Conservation (phyloP, 2,888 invertebrate species). For the Pherbina coryleti region DNA sequence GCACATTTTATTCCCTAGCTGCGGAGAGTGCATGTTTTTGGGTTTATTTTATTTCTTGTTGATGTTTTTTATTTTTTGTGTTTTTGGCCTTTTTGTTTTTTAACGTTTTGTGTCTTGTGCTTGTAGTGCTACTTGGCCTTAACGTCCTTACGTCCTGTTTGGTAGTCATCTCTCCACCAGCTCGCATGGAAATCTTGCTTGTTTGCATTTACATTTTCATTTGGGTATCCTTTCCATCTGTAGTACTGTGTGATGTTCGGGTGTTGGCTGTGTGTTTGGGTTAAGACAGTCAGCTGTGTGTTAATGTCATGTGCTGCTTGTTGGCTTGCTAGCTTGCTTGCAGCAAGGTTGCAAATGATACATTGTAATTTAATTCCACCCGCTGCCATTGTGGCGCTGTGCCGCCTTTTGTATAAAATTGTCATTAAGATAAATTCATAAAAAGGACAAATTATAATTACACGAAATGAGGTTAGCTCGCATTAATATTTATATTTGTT, state of each 20-base stretch:
- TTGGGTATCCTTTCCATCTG: slow-evolving; percentile 17
- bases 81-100: neutral
- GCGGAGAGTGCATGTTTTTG: neutral
- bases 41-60: neutral
- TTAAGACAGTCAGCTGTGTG: neutral
- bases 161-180: neutral
- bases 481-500: neutral
- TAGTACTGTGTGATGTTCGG: neutral
- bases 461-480: slow-evolving; percentile 23
- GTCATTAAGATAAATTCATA: slow-evolving; percentile 27
- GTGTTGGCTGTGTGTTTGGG: neutral
- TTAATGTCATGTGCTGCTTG: slow-evolving; percentile 4
- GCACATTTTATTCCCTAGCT: slow-evolving; percentile 25
- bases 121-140: neutral
- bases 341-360: slow-evolving; percentile 35
- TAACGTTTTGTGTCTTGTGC: neutral
- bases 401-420: slow-evolving; percentile 25
- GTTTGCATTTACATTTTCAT: slow-evolving; percentile 29
- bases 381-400: slow-evolving; percentile 16
- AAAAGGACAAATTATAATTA: slow-evolving; percentile 34
- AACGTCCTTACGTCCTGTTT: neutral
- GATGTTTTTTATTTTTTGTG: neutral
- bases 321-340: neutral
- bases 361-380: slow-evolving; percentile 41
- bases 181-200: neutral